Conservation (phyloP, 2,888 invertebrate genomes). For the Agrochola litura region DNA sequence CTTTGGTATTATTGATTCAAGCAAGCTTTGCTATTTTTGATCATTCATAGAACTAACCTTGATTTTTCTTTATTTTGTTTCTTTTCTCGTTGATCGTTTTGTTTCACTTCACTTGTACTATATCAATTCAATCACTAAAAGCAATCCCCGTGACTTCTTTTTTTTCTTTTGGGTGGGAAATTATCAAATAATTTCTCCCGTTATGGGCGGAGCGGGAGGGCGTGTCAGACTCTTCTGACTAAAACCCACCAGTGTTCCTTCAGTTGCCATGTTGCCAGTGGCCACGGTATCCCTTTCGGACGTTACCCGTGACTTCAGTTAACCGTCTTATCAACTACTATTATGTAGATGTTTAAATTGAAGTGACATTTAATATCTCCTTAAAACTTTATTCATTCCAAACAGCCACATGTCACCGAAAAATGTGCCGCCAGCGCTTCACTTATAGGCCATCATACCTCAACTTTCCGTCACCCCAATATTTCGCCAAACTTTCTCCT, state of each 20-base stretch:
- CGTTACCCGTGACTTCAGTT: background rate
- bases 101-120: background rate
- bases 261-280: no score
- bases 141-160: background rate
- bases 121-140: background rate
- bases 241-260: no score
- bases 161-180: no score
- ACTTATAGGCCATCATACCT: constrained; percentile 3
- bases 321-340: background rate
- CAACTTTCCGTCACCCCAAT: constrained; percentile 18
- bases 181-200: no score
- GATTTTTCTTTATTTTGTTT: background rate
- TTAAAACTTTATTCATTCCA: background rate
- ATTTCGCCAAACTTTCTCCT: constrained; percentile 37
- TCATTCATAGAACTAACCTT: no score
- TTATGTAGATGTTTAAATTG: background rate
- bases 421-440: background rate
- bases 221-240: no score
- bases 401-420: background rate
- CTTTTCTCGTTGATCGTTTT: background rate
- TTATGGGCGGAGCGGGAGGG: no score
- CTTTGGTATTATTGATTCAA: background rate
- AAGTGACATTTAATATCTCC: background rate
- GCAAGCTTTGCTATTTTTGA: background rate
- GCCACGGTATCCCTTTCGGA: no score